A percentile compares a stretch with the other conserved stretches of the same genome.
phyloP scores from a whole-genome alignment of 2,888 invertebrate genomes.

The Dendrolimus pini region DNA sequence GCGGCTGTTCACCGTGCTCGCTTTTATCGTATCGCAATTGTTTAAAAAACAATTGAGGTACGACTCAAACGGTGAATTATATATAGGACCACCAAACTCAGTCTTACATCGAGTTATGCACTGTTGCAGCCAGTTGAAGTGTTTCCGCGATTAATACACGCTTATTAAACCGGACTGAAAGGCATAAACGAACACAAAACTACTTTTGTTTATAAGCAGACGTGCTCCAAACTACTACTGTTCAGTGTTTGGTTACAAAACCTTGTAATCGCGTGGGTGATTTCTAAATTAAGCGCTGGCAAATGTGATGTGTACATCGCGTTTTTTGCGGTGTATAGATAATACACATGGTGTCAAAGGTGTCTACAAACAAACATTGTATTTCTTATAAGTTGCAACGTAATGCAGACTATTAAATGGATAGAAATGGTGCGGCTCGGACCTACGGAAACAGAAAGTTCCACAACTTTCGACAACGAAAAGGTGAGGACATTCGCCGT shows the following conservation, averaged over 20 bases:
- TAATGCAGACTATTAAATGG: constrained; percentile 68
- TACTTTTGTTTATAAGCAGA: constrained; percentile 57
- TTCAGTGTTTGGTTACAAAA: constrained; percentile 50
- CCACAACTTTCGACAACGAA: constrained; percentile 53
- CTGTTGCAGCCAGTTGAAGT: constrained; percentile 14
- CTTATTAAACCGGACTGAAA: constrained; percentile 32
- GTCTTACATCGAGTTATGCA: constrained; percentile 21
- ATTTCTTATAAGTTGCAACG: constrained; percentile 18
- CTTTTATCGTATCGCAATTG: constrained; percentile 24
- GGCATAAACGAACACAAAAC: constrained; percentile 29
- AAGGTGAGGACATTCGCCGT: constrained; percentile 42
- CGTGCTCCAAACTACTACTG: constrained; percentile 31
- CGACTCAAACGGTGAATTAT: constrained; percentile 18
- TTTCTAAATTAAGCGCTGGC: constrained; percentile 55
- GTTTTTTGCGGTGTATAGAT: constrained; percentile 37
- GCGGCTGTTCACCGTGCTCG: constrained; percentile 41
- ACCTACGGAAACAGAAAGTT: constrained; percentile 40
- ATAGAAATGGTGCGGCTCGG: constrained; percentile 69
- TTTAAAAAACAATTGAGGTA: constrained; percentile 16
- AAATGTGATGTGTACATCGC: constrained; percentile 41
- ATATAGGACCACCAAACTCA: constrained; percentile 17
- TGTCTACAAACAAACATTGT: background rate
- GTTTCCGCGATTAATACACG: constrained; percentile 36
- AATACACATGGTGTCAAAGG: constrained; percentile 15
- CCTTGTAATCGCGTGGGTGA: constrained; percentile 59